phyloP scores from a whole-genome alignment of 2,113 vertebrate genomes.

The Oreochromis niloticus region DNA sequence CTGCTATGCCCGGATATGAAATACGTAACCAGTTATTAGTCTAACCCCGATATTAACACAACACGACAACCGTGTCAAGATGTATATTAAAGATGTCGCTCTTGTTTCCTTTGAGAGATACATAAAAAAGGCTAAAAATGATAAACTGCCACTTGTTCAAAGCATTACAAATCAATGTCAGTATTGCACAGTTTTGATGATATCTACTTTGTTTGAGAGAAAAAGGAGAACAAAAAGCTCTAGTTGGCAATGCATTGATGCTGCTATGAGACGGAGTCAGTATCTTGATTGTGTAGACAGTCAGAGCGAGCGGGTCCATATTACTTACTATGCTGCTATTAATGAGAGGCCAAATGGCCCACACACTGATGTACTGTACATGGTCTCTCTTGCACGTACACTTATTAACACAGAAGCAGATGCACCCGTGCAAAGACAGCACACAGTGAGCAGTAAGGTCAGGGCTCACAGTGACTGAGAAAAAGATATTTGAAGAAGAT shows the following conservation, averaged over 20 bases:
- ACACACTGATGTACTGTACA: neutral
- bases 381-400: neutral
- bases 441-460: constrained; percentile 52
- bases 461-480: constrained; percentile 21
- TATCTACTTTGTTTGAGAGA: constrained; percentile 19
- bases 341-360: constrained; percentile 53
- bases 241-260: neutral
- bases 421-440: constrained; percentile 20
- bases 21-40: constrained; percentile 52
- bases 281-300: constrained; percentile 11
- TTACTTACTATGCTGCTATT: constrained; percentile 38
- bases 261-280: neutral
- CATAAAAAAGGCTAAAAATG: neutral
- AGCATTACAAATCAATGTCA: constrained; percentile 6
- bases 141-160: constrained; percentile 21
- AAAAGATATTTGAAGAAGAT: constrained; percentile 51
- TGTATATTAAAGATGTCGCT: constrained; percentile 45
- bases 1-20: constrained; percentile 47
- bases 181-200: neutral
- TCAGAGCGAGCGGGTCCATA: neutral
- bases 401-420: neutral
- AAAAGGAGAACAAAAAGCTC: neutral
- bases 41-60: constrained; percentile 51
- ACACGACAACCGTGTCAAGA: constrained; percentile 41
- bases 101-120: neutral